Evolutionary conservation across 2,113 vertebrate species (phyloP).

Genomic region (Heloderma charlesbogerti): DNA sequence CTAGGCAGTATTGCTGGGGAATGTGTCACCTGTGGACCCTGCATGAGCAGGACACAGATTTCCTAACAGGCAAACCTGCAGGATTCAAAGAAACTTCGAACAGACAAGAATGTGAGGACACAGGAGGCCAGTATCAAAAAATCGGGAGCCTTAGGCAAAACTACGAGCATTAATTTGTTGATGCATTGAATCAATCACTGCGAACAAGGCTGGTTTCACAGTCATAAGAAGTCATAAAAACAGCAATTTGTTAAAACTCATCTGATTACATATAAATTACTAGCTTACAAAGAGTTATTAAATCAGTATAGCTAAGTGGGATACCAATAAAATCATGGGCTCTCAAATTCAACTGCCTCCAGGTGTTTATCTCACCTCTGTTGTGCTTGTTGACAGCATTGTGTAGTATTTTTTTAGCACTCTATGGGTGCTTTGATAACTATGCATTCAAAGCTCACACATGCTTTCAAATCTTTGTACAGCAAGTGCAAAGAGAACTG

Average conservation of each 20-base stretch:
- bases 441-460: conserved; percentile 50
- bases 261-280: conserved; percentile 18
- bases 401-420: conserved; percentile 20
- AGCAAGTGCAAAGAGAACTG: conserved; percentile 33
- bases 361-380: conserved; percentile 23
- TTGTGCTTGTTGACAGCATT: conserved; percentile 6
- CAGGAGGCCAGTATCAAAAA: conserved; percentile 1
- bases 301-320: background rate
- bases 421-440: conserved; percentile 38
- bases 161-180: background rate
- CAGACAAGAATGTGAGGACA: conserved; percentile 4
- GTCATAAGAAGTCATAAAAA: conserved; percentile 30
- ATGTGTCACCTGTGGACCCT: conserved; percentile 53
- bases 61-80: conserved; percentile 25
- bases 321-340: conserved; percentile 24
- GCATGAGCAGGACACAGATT: conserved; percentile 54
- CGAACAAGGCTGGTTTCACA: conserved; percentile 37
- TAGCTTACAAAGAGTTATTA: conserved; percentile 20
- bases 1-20: conserved; percentile 48
- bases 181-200: background rate
- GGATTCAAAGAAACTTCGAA: conserved; percentile 33
- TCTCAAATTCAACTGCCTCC: conserved; percentile 27
- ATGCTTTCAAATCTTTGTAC: conserved; percentile 45
- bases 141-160: background rate
- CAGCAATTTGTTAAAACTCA: conserved; percentile 1